These are phyloP conservation scores for Lathamus discolor DNA, from an alignment of 2,113 vertebrate genomes.

Conservation along the genomic window DNA sequence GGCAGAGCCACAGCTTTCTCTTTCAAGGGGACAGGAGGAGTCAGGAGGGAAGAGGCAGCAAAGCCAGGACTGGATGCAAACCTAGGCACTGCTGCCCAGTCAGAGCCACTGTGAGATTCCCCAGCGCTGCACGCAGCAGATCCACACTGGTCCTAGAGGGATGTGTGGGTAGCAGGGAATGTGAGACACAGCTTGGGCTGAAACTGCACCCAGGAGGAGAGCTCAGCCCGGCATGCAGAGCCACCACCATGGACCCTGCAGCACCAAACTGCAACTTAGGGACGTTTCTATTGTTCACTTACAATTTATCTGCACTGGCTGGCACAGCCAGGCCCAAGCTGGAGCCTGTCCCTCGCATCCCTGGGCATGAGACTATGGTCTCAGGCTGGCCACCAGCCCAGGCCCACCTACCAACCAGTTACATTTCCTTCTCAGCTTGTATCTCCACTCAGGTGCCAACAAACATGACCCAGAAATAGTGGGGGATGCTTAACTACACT, in stretches of 20 bases:
- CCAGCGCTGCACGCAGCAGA: fast-evolving
- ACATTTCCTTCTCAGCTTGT: background rate
- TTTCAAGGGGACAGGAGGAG: background rate
- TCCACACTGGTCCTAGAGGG: background rate
- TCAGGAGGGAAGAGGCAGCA: background rate
- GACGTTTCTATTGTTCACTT: fast-evolving
- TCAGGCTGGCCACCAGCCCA: background rate
- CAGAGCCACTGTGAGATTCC: fast-evolving
- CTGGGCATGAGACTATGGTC: background rate
- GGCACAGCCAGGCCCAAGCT: background rate
- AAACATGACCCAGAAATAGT: background rate
- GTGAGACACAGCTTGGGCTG: fast-evolving
- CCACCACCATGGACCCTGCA: background rate
- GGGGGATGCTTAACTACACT: background rate
- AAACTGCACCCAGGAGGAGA: background rate
- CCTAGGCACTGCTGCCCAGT: background rate
- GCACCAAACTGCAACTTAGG: background rate
- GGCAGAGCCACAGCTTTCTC: background rate
- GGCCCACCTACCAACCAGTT: background rate
- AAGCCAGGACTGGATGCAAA: background rate
- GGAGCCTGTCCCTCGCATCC: background rate
- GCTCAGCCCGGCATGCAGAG: background rate
- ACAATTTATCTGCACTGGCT: background rate
- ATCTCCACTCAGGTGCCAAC: background rate
- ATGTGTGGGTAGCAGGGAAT: background rate